These are phyloP conservation scores for Dexiosoma caninum DNA, from an alignment of 2,888 invertebrate species.

Conservation along the genomic window DNA sequence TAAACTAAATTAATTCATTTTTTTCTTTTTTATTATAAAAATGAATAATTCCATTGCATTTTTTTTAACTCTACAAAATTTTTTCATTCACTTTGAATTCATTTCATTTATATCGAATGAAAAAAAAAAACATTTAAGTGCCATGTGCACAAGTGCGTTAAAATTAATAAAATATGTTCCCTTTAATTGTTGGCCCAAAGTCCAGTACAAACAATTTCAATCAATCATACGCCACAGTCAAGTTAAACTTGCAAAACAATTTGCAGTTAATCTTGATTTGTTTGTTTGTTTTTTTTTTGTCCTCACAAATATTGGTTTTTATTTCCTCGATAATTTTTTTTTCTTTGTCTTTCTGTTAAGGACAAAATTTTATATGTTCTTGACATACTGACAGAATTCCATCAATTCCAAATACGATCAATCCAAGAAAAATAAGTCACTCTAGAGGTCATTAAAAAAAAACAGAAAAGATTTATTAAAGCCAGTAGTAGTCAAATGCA, in stretches of 20 bases:
- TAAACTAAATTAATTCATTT: no score
- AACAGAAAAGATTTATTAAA: not conserved
- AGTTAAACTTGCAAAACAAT: not conserved
- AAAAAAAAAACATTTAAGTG: no score
- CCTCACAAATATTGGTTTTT: not conserved
- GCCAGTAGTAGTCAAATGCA: no score
- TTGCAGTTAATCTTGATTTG: not conserved
- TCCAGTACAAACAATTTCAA: not conserved
- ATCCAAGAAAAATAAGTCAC: not conserved
- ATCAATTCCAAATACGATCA: conserved; percentile 7
- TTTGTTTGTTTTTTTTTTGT: not conserved
- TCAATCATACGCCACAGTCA: conserved; percentile 25
- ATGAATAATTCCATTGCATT: no score
- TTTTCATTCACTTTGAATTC: no score
- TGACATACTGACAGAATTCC: conserved; percentile 37
- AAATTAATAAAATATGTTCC: not conserved
- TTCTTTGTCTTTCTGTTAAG: not conserved
- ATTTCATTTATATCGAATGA: no score
- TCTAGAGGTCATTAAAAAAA: not conserved
- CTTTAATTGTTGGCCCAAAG: not conserved
- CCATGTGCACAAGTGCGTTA: not conserved
- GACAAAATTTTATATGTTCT: conserved; percentile 17
- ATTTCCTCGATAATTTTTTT: no score
- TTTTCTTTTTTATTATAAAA: no score
- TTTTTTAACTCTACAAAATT: no score